Evolutionary conservation across 2,113 vertebrate species (phyloP), one percentile per base, ranked within the genome.

Genomic region (Polypterus bichir): DNA sequence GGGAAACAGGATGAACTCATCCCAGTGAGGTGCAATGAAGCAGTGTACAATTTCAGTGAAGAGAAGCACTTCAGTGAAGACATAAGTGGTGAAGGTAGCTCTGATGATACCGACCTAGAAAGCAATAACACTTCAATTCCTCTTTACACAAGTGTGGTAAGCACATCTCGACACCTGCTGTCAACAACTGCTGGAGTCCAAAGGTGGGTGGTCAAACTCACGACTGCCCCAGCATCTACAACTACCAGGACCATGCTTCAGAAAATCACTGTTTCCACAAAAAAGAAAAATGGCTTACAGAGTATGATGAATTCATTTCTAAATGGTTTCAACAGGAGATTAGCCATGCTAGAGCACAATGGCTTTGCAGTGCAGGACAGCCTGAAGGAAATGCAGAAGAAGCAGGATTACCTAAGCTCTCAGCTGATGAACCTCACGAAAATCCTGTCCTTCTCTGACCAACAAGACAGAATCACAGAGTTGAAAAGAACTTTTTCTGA

Each of bases 281-380:
- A 4, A 7, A 73, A 67, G 44, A 63, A 70, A 5, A 54, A 64
- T 57, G 81, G 71, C 67, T 79, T 84, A 57, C 79, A 80, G 66
- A 68, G 65, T 3, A 65, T 82, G 10, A 67, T 84, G 4, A 70
- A 77, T 44, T 7, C 59, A 44, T 74, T 82, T 64, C 67, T 79
- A n/a, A 83, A 81, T 71, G 67, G 64, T 52, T 85, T 83, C 8
- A 83, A 81, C 64, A 74, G 68, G 60, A 77, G 81, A 1, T 62
- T 85, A 27, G 78, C 70, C 66, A 79, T 83, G 79, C 64, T 87
- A n/a, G 77, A 86, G 58, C 67, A 69, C 62, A 82, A 81, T 70
- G 83, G 79, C 0, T 67, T 82, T 1, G 80, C 83, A 48, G 71
- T 83, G 71, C 85, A 82, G 63, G 78, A 83, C 3, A 66, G 66